Conservation (phyloP, 2,888 invertebrate genomes). For the Pantelozetes paolii region DNA sequence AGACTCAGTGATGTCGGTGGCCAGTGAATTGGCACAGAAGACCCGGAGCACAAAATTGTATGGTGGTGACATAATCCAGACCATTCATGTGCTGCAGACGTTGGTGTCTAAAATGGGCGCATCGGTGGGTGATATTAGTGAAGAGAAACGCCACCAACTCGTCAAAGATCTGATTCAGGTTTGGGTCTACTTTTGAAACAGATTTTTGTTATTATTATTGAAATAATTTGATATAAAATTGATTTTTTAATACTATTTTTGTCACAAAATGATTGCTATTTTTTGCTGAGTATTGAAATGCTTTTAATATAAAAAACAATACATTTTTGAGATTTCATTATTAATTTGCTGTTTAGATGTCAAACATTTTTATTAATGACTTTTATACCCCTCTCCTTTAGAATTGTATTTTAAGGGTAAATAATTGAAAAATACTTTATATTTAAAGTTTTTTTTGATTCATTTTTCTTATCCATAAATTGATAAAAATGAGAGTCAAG, state of each 20-base stretch:
- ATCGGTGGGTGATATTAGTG: constrained; percentile 45
- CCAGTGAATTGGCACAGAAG: constrained; percentile 50
- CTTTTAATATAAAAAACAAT: too few relatives aligned
- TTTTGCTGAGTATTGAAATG: too few relatives aligned
- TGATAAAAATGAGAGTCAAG: neutral
- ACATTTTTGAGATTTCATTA: too few relatives aligned
- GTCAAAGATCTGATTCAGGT: constrained; percentile 50
- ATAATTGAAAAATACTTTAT: too few relatives aligned
- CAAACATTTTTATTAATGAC: constrained; percentile 1
- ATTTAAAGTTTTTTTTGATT: neutral
- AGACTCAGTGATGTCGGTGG: constrained; percentile 49
- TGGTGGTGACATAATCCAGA: constrained; percentile 49
- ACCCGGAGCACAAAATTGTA: constrained; percentile 49
- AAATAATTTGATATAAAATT: too few relatives aligned
- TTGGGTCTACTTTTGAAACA: constrained; percentile 20
- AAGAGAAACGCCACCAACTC: constrained; percentile 47
- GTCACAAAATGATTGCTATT: too few relatives aligned
- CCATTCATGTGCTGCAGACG: constrained; percentile 47
- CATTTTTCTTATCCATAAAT: too few relatives aligned
- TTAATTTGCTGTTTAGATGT: constrained; percentile 11
- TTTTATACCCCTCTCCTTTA: too few relatives aligned
- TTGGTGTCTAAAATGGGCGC: constrained; percentile 47
- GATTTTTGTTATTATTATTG: too few relatives aligned
- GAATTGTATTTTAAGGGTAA: too few relatives aligned
- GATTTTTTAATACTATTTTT: too few relatives aligned